Conservation (phyloP, 2,888 invertebrate species). For the Chaitophorus viminalis region DNA sequence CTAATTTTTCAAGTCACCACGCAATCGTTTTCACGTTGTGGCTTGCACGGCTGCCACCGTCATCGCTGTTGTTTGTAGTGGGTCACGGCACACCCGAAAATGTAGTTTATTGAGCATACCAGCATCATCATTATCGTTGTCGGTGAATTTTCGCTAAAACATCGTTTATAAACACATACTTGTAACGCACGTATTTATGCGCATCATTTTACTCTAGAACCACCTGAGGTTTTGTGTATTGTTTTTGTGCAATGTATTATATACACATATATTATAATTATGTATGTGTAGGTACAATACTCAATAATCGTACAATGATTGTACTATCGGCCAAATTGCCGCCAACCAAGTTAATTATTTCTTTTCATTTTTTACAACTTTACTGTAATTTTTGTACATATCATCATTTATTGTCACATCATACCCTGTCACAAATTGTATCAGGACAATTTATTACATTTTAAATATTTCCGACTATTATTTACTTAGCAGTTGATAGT, state of each 20-base stretch:
- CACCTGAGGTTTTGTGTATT: not conserved
- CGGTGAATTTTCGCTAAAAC: not conserved
- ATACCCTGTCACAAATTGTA: not conserved
- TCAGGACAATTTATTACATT: not conserved
- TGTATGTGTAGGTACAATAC: not conserved
- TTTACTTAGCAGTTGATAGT: slow-evolving; percentile 33
- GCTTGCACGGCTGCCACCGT: not conserved
- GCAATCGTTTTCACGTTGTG: slow-evolving; percentile 52
- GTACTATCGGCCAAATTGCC: not conserved
- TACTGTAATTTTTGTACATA: not conserved
- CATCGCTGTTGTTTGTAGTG: not conserved
- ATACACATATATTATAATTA: not conserved
- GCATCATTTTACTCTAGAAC: not conserved
- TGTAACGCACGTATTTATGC: not conserved
- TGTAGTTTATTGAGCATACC: slow-evolving; percentile 16
- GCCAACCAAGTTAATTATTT: slow-evolving; percentile 20
- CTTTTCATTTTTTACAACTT: not conserved
- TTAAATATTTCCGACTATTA: slow-evolving; percentile 2
- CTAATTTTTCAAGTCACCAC: slow-evolving; percentile 35
- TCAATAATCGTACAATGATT: not conserved
- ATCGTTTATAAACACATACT: not conserved
- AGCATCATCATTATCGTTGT: not conserved
- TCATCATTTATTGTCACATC: not conserved
- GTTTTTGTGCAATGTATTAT: not conserved
- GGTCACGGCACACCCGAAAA: slow-evolving; percentile 26